phyloP scores from a whole-genome alignment of 2,888 invertebrate genomes.

The Lydus trimaculatus region DNA sequence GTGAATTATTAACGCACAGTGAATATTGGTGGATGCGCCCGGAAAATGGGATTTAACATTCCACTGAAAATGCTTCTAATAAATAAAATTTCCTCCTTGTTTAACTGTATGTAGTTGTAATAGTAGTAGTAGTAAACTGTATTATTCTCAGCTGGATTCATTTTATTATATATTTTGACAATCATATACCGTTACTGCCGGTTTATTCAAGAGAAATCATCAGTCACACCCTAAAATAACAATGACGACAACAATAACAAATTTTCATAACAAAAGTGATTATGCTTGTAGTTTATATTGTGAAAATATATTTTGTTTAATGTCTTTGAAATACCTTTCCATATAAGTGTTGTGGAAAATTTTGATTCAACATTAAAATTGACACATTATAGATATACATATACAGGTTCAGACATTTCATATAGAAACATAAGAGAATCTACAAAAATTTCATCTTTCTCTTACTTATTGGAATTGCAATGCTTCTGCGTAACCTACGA shows the following conservation, averaged over 20 bases:
- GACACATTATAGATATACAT: too few species aligned
- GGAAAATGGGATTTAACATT: conserved; percentile 6
- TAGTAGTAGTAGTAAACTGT: background rate
- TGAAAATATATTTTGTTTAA: background rate
- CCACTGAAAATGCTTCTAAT: background rate
- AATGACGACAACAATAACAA: background rate
- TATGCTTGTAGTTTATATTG: background rate
- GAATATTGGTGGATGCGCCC: conserved; percentile 21
- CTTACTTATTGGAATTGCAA: too few species aligned
- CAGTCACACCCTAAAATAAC: background rate
- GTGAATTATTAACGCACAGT: background rate
- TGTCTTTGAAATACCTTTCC: background rate
- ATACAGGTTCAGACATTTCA: too few species aligned
- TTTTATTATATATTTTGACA: too few species aligned
- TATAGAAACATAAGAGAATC: too few species aligned
- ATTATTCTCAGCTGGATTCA: background rate
- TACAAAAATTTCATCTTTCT: too few species aligned
- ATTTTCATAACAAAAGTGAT: conserved; percentile 1
- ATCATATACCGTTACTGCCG: background rate
- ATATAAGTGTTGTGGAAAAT: background rate
- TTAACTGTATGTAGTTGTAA: background rate
- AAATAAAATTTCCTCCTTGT: conserved; percentile 2
- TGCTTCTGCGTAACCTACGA: too few species aligned
- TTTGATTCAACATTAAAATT: too few species aligned
- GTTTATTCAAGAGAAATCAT: conserved; percentile 4